These are phyloP conservation scores for Crenuchus spilurus DNA, from an alignment of 2,797 vertebrate genomes.

Conservation along the genomic window DNA sequence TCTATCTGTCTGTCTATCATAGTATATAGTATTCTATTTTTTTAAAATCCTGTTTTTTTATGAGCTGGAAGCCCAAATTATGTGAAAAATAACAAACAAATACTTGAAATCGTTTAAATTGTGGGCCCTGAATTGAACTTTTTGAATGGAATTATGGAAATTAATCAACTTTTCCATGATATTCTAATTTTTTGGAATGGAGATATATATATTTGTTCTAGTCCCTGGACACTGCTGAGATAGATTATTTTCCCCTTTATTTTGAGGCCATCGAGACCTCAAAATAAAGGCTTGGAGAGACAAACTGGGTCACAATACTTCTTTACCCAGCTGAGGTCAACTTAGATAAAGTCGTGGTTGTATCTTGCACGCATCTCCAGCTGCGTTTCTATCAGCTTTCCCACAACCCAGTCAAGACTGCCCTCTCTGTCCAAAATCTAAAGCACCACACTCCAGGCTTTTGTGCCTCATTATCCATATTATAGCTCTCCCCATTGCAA, in stretches of 20 bases:
- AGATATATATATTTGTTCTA: too few relatives aligned
- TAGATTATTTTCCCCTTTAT: slow-evolving; percentile 57
- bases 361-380: slow-evolving; percentile 72
- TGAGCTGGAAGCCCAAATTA: too few relatives aligned
- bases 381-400: slow-evolving; percentile 73
- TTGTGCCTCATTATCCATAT: slow-evolving; percentile 78
- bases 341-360: slow-evolving; percentile 75
- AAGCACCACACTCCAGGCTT: slow-evolving; percentile 70
- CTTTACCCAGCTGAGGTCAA: slow-evolving; percentile 72
- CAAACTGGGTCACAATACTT: slow-evolving; percentile 77
- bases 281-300: slow-evolving; percentile 72
- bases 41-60: too few relatives aligned
- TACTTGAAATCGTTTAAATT: too few relatives aligned
- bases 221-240: neutral
- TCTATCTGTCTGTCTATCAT: too few relatives aligned
- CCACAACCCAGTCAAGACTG: slow-evolving; percentile 72
- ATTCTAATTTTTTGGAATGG: too few relatives aligned
- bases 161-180: too few relatives aligned
- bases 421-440: slow-evolving; percentile 67
- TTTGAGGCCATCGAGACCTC: slow-evolving; percentile 70
- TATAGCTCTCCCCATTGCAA: slow-evolving; percentile 72
- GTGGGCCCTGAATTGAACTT: too few relatives aligned
- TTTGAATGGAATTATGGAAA: too few relatives aligned
- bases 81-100: too few relatives aligned
- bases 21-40: too few relatives aligned